Evolutionary conservation across 2,888 invertebrate genomes (phyloP), one percentile per base, ranked within the genome.

Genomic region (Dicyrtomina minuta): DNA sequence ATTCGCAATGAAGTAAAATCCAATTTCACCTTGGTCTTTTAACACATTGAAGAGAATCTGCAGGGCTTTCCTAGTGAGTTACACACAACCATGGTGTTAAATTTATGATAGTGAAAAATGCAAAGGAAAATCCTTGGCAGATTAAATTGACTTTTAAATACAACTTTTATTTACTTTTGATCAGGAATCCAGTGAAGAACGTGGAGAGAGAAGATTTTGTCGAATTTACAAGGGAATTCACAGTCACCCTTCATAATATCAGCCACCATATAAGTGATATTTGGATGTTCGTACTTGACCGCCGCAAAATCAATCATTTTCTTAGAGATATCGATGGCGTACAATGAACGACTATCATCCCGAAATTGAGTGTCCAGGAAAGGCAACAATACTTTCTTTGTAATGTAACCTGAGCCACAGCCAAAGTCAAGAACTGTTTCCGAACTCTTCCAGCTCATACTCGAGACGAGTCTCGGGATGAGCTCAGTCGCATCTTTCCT

Each of bases 111-210:
- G 3, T 33, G 4, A 33, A 33, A 33, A 33, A 3, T 33, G 8
- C 33, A 33, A 55, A 55, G 12, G 24, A 55, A 15, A 22, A 10
- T 43, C 46, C 46, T 6, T 20, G 49, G 46, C 20, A 20, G n/a
- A 46, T 6, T 46, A 46, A 17, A 17, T 4, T 3, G 12, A 46
- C 46, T 6, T 6, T 46, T 17, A 12, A 46, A 46, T 12, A 33
- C 12, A 15, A 64, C 72, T n/a, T n/a, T n/a, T n/a, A n/a, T n/a
- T 76, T 71, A 78, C 78, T 62, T 70, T 59, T 75, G 76, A 70
- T 78, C 78, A 0, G 72, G 60, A 65, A 78, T 77, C 78, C 78
- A 78, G 56, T 78, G 77, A n/a, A 78, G 70, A 39, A 78, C 78
- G 44, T 78, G 75, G 26, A 76, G 70, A 10, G 77, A 76, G 49